These are phyloP conservation scores for Dasysyrphus tricinctus DNA, from an alignment of 2,888 invertebrate genomes.

Conservation along the genomic window DNA sequence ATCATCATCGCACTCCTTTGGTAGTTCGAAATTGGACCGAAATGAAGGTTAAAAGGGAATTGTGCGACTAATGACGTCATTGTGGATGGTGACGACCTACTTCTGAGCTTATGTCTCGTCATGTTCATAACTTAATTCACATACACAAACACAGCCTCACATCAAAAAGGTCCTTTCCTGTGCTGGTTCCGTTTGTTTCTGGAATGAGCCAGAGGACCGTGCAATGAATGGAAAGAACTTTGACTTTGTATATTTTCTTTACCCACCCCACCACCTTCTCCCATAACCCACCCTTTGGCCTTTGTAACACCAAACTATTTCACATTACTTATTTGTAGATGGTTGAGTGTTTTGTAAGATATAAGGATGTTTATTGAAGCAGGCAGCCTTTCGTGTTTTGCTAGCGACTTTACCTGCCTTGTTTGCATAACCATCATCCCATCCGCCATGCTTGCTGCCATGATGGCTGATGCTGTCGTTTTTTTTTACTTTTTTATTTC, in stretches of 20 bases:
- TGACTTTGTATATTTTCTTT: conserved; percentile 47
- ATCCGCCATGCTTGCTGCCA: conserved; percentile 6
- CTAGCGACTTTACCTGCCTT: conserved; percentile 19
- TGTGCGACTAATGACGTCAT: conserved; percentile 70
- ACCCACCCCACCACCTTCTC: not conserved
- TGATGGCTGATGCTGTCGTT: conserved; percentile 2
- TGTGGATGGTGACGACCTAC: conserved; percentile 71
- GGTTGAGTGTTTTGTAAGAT: conserved; percentile 39
- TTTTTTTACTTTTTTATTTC: conserved; percentile 13
- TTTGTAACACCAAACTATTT: conserved; percentile 4
- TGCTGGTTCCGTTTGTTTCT: conserved; percentile 40
- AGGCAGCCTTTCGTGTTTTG: conserved; percentile 12
- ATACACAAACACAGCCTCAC: conserved; percentile 4
- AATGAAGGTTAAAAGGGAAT: conserved; percentile 55
- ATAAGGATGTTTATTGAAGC: conserved; percentile 40
- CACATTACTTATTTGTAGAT: conserved; percentile 15
- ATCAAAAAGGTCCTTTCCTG: conserved; percentile 40
- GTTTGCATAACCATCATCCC: conserved; percentile 38
- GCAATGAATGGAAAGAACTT: conserved; percentile 56
- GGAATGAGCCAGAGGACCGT: conserved; percentile 52
- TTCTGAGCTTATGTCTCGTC: conserved; percentile 67
- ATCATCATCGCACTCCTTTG: not conserved
- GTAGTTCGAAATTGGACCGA: conserved; percentile 42
- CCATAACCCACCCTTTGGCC: not conserved
- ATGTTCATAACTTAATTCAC: conserved; percentile 38